Evolutionary conservation across 2,888 invertebrate genomes (phyloP), one percentile per base, ranked within the genome.

Genomic region (Oligia fasciuncula): DNA sequence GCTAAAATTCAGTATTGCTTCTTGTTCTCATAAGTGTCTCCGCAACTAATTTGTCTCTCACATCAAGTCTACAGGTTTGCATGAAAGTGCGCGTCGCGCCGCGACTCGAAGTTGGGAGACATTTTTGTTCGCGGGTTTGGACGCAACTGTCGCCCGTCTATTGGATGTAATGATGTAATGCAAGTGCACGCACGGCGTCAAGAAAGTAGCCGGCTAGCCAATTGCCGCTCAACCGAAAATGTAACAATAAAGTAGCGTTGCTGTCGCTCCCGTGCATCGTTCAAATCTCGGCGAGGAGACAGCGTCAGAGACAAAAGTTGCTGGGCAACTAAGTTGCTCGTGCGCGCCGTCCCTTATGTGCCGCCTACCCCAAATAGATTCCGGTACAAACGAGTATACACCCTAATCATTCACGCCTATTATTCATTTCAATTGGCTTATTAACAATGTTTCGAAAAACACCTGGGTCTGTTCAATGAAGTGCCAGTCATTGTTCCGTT

Each of bases 381-480:
- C n/a, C 14, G n/a, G n/a, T 62, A 14, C 13, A 14, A n/a, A 60
- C 40, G 40, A 40, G 40, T 40, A 40, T 4, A 13, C 9, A 9
- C 2, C 11, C 23, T 35, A 51, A 62, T 70, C 6, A 35, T 63
- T 83, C 23, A 49, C 9, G 2, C 29, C 57, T 40, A 54, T 67
- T 54, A 68, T 46, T 77, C n/a, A 68, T 68, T 83, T 54, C 62
- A 83, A 68, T 68, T 40, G 35, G 17, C 62, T 40, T 40, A 46
- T 54, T 62, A 62, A 51, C 2, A 60, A 8, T 43, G 19, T 82
- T 49, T 35, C 51, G 14, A 14, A 5, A 19, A 83, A 82, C 79
- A 79, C 40, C 60, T 66, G 49, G 0, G 76, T 14, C 43, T 35
- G 51, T n/a, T 83, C 83, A 76, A 46, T 67, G 67, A 54, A 83